phyloP scores from a whole-genome alignment of 1,140 invertebrate genomes.

The Drosophila kanapiae region DNA sequence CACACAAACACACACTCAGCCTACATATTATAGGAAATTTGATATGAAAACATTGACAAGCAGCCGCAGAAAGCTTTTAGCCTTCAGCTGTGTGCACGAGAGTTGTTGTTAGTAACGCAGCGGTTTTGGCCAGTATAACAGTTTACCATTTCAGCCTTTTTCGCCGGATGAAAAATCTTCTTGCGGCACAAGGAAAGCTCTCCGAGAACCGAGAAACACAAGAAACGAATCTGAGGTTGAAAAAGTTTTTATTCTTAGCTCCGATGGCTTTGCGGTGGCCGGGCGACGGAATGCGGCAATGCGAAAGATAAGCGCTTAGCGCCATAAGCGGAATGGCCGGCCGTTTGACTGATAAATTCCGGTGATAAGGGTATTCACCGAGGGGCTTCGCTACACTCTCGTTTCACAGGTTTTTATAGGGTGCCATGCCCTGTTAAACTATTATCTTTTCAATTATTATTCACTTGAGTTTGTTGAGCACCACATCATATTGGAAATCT shows the following conservation, averaged over 20 bases:
- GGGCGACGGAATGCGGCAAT: slow-evolving; percentile 24
- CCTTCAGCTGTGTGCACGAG: slow-evolving; percentile 67
- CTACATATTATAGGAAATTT: slow-evolving; percentile 41
- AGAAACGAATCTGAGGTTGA: slow-evolving; percentile 19
- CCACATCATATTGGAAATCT: no score
- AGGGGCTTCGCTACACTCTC: not conserved
- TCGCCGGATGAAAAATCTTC: slow-evolving; percentile 13
- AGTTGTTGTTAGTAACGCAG: slow-evolving; percentile 45
- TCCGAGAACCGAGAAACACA: not conserved
- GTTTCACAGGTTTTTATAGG: slow-evolving; percentile 1
- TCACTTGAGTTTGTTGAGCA: no score
- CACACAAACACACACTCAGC: slow-evolving; percentile 7
- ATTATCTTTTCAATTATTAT: not conserved
- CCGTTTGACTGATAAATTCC: slow-evolving; percentile 27
- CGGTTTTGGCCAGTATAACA: slow-evolving; percentile 41
- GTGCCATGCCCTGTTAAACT: not conserved
- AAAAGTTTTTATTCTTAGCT: slow-evolving; percentile 31
- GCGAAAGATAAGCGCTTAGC: slow-evolving; percentile 20
- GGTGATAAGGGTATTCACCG: slow-evolving; percentile 19
- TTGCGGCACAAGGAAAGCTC: slow-evolving; percentile 28
- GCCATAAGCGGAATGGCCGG: slow-evolving; percentile 15
- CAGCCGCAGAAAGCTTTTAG: slow-evolving; percentile 52
- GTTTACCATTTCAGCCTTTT: slow-evolving; percentile 26
- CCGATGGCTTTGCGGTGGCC: slow-evolving; percentile 7
- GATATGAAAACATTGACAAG: slow-evolving; percentile 65